Evolutionary conservation across 1,140 invertebrate genomes (phyloP).

Genomic region (Nilaparvata lugens): DNA sequence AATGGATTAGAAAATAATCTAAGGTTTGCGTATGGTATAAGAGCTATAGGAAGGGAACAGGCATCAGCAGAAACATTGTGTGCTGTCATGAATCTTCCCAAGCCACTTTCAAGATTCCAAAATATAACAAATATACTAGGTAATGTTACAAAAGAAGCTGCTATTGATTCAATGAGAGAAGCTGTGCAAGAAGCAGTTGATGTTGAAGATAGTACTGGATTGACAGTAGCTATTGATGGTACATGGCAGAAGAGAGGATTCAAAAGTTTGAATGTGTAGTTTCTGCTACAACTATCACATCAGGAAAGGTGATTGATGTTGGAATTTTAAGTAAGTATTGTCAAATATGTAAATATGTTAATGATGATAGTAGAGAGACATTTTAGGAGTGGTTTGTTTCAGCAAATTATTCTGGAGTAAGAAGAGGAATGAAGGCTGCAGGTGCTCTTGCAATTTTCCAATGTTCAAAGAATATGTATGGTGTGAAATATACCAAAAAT

Average conservation of each 20-base stretch:
- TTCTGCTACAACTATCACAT: neutral
- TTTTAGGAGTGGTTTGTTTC: neutral
- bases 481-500: conserved; percentile 21
- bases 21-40: neutral
- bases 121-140: neutral
- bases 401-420: conserved; percentile 13
- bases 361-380: neutral
- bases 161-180: conserved; percentile 2
- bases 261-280: conserved; percentile 14
- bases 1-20: neutral
- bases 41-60: neutral
- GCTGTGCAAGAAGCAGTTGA: conserved; percentile 15
- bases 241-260: conserved; percentile 17
- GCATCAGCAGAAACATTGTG: neutral
- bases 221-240: conserved; percentile 18
- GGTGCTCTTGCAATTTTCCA: conserved; percentile 22
- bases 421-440: conserved; percentile 18
- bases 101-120: neutral
- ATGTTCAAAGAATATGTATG: conserved; percentile 8
- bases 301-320: neutral
- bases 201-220: conserved; percentile 10
- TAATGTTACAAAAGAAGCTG: neutral
- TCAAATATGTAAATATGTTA: neutral
- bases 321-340: neutral
- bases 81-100: neutral